Percentiles rank a stretch among this genome's conserved stretches.
Conservation (phyloP, 23 tunicate genomes). For the Ciona savignyi region DNA sequence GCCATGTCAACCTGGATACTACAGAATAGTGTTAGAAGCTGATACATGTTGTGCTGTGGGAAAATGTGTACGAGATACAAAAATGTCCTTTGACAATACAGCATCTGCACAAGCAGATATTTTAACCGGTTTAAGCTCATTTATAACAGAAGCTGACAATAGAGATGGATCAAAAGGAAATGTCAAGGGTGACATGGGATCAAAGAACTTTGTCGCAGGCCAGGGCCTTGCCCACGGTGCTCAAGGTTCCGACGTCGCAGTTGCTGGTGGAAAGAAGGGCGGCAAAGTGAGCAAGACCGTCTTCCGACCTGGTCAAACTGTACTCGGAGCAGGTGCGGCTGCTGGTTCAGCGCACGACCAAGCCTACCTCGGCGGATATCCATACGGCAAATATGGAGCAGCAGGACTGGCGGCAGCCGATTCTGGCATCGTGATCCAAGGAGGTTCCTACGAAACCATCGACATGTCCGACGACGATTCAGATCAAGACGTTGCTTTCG, state of each 20-base stretch:
- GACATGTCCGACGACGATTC: neutral
- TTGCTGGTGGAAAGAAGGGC: slow-evolving; percentile 45
- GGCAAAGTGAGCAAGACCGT: slow-evolving; percentile 16
- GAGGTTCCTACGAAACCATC: slow-evolving; percentile 13
- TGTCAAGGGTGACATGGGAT: slow-evolving; percentile 7
- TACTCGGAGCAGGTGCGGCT: slow-evolving; percentile 9
- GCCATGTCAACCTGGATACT: slow-evolving; percentile 54
- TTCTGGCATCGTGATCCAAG: slow-evolving; percentile 21
- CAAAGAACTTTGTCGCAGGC: slow-evolving; percentile 15
- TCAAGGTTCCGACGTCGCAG: slow-evolving; percentile 14
- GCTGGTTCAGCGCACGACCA: slow-evolving; percentile 4
- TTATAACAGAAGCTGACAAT: slow-evolving; percentile 1
- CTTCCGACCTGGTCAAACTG: slow-evolving; percentile 8
- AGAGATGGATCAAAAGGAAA: slow-evolving; percentile 7
- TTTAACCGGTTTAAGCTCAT: neutral
- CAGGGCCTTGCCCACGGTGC: slow-evolving; percentile 10
- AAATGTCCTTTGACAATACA: neutral
- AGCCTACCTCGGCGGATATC: slow-evolving; percentile 1
- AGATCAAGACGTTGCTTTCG: slow-evolving; percentile 4
- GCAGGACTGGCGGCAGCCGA: slow-evolving; percentile 10
- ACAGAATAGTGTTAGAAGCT: slow-evolving; percentile 19
- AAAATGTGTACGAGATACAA: slow-evolving; percentile 43
- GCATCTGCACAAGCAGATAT: slow-evolving; percentile 1
- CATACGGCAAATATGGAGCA: neutral
- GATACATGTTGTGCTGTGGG: slow-evolving; percentile 50